Conservation (phyloP, 1,140 invertebrate genomes). For the Meloidogyne hapla region DNA sequence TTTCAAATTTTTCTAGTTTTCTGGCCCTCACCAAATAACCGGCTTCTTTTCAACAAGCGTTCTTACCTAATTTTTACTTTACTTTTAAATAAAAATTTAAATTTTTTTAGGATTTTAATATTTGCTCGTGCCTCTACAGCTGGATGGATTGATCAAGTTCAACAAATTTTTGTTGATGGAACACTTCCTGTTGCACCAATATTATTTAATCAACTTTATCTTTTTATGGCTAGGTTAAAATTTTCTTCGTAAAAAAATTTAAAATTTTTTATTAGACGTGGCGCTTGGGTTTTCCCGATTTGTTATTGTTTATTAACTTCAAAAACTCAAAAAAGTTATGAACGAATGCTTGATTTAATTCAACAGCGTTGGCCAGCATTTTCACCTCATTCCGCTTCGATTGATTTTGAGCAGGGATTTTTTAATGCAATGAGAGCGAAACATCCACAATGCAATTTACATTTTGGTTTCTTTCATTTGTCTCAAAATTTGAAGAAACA, state of each 20-base stretch:
- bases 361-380: slow-evolving; percentile 17
- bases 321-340: slow-evolving; percentile 12
- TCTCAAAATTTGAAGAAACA: slow-evolving; percentile 15
- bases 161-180: slow-evolving; percentile 22
- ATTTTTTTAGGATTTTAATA: slow-evolving; percentile 12
- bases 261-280: slow-evolving; percentile 8
- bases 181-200: slow-evolving; percentile 3
- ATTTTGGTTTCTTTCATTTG: slow-evolving; percentile 19
- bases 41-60: too few species aligned
- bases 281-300: slow-evolving; percentile 18
- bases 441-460: slow-evolving; percentile 14
- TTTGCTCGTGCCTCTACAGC: slow-evolving; percentile 10
- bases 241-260: not conserved
- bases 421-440: not conserved
- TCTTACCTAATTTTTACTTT: too few species aligned
- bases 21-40: too few species aligned
- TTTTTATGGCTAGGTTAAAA: slow-evolving; percentile 14
- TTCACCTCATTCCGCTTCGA: slow-evolving; percentile 12
- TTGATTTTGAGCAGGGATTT: slow-evolving; percentile 18
- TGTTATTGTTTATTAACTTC: slow-evolving; percentile 16
- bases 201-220: slow-evolving; percentile 15
- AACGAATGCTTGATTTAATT: slow-evolving; percentile 19
- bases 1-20: too few species aligned
- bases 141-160: slow-evolving; percentile 20
- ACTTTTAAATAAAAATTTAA: not conserved